Conservation (phyloP, 2,888 invertebrate genomes). For the Chloroclysta siterata region DNA sequence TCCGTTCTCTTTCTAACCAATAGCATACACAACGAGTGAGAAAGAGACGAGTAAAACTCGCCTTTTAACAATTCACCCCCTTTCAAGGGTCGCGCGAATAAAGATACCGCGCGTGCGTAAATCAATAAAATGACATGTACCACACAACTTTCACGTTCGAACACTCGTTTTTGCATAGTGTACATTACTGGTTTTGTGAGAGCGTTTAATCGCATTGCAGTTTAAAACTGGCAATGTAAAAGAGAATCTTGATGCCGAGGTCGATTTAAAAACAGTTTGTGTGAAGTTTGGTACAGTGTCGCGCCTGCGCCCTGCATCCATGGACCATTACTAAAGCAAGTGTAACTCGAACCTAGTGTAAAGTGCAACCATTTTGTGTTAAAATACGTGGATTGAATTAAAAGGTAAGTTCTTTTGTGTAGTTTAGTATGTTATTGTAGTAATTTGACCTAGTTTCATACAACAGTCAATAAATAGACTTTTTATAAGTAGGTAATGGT, state of each 20-base stretch:
- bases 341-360: slow-evolving; percentile 67
- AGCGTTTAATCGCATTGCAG: accelerated
- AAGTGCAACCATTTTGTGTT: slow-evolving; percentile 71
- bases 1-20: slow-evolving; percentile 31
- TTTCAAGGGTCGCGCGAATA: slow-evolving; percentile 61
- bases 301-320: slow-evolving; percentile 78
- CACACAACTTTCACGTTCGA: slow-evolving; percentile 33
- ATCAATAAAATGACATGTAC: slow-evolving; percentile 69
- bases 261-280: slow-evolving; percentile 49
- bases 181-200: slow-evolving; percentile 50
- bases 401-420: slow-evolving; percentile 63
- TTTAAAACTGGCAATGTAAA: slow-evolving; percentile 51
- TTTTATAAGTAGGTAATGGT: too few relatives aligned
- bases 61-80: slow-evolving; percentile 47
- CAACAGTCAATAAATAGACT: background rate
- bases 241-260: background rate
- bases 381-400: slow-evolving; percentile 53
- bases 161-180: slow-evolving; percentile 2
- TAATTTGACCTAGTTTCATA: background rate
- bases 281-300: slow-evolving; percentile 48
- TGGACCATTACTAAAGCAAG: slow-evolving; percentile 73
- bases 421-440: slow-evolving; percentile 9
- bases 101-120: slow-evolving; percentile 73
- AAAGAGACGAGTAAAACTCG: slow-evolving; percentile 35
- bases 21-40: slow-evolving; percentile 43